Percentiles rank a stretch among this genome's conserved stretches.
phyloP scores from a whole-genome alignment of 2,113 vertebrate genomes.

The Aphelocoma coerulescens region DNA sequence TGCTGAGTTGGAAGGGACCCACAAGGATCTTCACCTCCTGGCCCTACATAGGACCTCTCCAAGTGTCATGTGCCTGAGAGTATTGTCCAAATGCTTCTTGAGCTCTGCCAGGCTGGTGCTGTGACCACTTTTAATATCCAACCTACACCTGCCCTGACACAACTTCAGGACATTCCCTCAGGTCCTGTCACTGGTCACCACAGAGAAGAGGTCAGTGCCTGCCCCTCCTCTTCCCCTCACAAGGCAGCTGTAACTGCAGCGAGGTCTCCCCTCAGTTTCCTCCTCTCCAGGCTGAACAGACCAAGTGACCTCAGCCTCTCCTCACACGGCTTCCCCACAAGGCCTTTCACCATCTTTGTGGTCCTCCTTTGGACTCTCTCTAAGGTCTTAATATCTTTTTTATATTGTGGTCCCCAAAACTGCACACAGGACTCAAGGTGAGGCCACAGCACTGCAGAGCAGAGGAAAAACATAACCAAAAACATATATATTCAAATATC shows the following conservation, averaged over 20 bases:
- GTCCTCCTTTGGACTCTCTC: not conserved
- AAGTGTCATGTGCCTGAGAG: not conserved
- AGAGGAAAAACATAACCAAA: not conserved
- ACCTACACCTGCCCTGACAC: not conserved
- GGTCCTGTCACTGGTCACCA: not conserved
- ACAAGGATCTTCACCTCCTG: not conserved
- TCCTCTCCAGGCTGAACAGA: not conserved
- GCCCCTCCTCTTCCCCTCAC: not conserved
- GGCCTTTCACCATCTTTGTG: not conserved
- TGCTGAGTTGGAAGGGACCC: not conserved
- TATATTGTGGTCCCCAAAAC: not conserved
- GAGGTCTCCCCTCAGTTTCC: not conserved
- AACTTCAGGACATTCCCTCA: accelerated
- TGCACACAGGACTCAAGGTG: not conserved
- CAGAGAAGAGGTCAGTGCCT: not conserved
- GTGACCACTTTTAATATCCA: not conserved
- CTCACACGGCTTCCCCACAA: accelerated
- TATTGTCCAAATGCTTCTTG: not conserved
- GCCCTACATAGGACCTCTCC: no score
- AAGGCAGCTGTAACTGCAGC: accelerated
- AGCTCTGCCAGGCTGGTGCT: not conserved
- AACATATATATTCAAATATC: not conserved
- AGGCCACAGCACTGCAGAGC: not conserved
- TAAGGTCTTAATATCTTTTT: not conserved
- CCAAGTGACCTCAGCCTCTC: accelerated